phyloP scores from a whole-genome alignment of 1,140 invertebrate genomes.

The Pseudomyrmex gracilis region DNA sequence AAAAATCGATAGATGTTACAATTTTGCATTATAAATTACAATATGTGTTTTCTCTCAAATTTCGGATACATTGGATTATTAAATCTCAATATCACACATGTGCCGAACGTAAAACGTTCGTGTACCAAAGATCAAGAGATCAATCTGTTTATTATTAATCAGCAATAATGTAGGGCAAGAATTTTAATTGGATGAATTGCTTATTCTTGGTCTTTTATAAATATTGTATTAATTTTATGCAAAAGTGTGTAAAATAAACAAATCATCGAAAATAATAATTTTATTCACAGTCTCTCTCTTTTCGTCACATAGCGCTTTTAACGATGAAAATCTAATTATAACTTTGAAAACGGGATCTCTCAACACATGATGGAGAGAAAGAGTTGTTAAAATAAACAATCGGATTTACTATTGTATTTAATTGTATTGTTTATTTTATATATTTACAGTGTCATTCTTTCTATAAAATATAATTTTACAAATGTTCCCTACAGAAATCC shows the following conservation, averaged over 20 bases:
- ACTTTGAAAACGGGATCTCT: conserved; percentile 49
- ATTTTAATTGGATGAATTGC: too few relatives aligned
- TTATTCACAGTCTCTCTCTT: neutral
- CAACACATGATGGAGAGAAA: neutral
- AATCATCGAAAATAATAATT: conserved; percentile 47
- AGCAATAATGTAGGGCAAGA: too few relatives aligned
- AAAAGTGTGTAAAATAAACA: conserved; percentile 40
- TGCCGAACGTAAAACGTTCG: too few relatives aligned
- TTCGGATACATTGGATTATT: too few relatives aligned
- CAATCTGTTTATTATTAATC: too few relatives aligned
- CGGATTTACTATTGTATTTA: conserved; percentile 11
- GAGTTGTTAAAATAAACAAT: conserved; percentile 58
- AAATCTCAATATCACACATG: too few relatives aligned
- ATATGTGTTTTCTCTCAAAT: too few relatives aligned
- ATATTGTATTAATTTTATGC: too few relatives aligned
- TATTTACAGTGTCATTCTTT: conserved; percentile 13
- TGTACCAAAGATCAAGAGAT: too few relatives aligned
- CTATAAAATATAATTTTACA: conserved; percentile 57
- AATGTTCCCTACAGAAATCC: too few relatives aligned
- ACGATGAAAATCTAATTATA: conserved; percentile 67
- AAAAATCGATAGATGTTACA: conserved; percentile 18
- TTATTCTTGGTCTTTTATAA: too few relatives aligned
- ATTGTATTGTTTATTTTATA: neutral
- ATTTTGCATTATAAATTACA: neutral
- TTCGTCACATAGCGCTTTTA: conserved; percentile 38